Base-by-base conservation (phyloP, 2,888 invertebrate genomes). In the Gastrophysa polygoni region DNA sequence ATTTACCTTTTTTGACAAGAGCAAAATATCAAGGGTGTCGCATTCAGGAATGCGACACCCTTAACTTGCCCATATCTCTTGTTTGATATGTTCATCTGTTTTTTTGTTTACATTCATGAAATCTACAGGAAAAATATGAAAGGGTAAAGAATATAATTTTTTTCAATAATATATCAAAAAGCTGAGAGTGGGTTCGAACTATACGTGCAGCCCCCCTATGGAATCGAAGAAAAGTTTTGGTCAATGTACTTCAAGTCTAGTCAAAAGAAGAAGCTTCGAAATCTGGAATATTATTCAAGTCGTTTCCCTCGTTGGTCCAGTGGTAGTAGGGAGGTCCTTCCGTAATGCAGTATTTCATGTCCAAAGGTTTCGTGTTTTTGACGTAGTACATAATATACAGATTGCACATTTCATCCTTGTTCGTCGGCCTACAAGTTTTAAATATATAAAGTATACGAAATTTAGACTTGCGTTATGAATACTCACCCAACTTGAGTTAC, bases 371-470 rank as follows among this genome's bases (percentile, higher is more conserved):
- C 11, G 86, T 88, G 55, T 90, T 86, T 57, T 93, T 88, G 0
- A 95, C 93, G 83, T 93, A 96, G 80, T 96, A 96, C 93, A 96
- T 94, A 1, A 96, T 80, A 81, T 96, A 96, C 82, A 96, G 95
- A 82, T 96, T 96, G 83, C 96, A 96, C 96, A 96, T 96, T 82
- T 96, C 96, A 73, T 96, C 93, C 11, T 89, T 86, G 77, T 92
- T 93, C 21, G 95, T 95, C 1, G 90, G 85, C 0, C 93, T 91
- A 81, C 55, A 77, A 75, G 61, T n/a, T n/a, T n/a, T n/a, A n/a
- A n/a, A n/a, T n/a, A n/a, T n/a, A n/a, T n/a, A n/a, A n/a, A n/a
- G n/a, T 7, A 24, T 24, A 5, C 50, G 17, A 17, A 2, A 51
- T 38, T 3, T 20, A 49, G 17, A 57, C 38, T 38, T 47, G 24